Percentiles rank a stretch among this genome's conserved stretches.
Conservation (phyloP, 2,888 invertebrate genomes). For the Drosophila austrosaltans region DNA sequence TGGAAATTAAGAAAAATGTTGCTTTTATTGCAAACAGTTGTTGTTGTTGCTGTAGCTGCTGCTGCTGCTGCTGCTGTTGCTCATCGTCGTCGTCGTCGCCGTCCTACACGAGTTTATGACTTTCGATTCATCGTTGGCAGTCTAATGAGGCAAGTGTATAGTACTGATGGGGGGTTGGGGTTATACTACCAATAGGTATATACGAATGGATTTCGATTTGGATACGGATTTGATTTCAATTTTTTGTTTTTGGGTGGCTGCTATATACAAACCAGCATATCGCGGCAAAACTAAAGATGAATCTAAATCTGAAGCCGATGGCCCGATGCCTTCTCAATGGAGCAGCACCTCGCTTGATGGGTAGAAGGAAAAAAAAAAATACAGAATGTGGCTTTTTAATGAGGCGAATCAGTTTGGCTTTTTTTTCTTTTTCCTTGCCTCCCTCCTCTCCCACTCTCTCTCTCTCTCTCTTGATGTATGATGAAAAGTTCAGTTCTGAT, state of each 20-base stretch:
- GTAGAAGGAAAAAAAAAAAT: conserved; percentile 20
- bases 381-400: conserved; percentile 29
- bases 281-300: conserved; percentile 5
- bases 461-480: conserved; percentile 40
- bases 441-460: conserved; percentile 8
- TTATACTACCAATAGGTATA: too few species aligned
- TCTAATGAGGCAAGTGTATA: conserved; percentile 72
- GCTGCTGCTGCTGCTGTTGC: neutral
- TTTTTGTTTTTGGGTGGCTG: conserved; percentile 18
- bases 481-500: conserved; percentile 59
- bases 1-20: conserved; percentile 78
- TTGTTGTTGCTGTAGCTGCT: conserved; percentile 20
- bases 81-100: neutral
- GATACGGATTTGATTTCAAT: conserved; percentile 1
- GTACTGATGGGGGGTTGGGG: conserved; percentile 12
- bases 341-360: conserved; percentile 13
- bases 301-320: too few species aligned
- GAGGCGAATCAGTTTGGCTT: conserved; percentile 8
- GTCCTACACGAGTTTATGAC: conserved; percentile 58
- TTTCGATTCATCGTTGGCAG: conserved; percentile 67
- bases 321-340: neutral
- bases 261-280: conserved; percentile 24
- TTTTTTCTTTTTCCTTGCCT: neutral
- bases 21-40: conserved; percentile 79
- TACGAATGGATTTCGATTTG: conserved; percentile 1